Percentiles rank a stretch among this genome's conserved stretches.
Conservation (phyloP, 2,888 invertebrate genomes). For the Noctua pronuba region DNA sequence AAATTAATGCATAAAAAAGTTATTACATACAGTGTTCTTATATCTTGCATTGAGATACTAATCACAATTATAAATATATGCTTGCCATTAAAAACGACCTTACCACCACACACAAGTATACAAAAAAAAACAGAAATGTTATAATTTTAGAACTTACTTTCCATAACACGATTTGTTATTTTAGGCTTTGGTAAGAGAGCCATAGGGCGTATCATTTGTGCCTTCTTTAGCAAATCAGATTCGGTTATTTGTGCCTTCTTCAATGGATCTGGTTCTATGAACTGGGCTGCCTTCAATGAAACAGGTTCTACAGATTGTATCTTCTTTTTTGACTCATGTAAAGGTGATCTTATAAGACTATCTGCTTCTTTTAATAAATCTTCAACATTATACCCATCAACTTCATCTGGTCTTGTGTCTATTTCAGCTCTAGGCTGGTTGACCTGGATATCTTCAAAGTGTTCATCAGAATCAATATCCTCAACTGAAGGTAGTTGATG, state of each 20-base stretch:
- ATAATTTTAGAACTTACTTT: slow-evolving; percentile 70
- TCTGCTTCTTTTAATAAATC: slow-evolving; percentile 54
- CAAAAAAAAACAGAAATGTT: not conserved
- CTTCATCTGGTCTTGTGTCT: slow-evolving; percentile 65
- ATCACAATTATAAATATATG: slow-evolving; percentile 1
- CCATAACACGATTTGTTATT: slow-evolving; percentile 59
- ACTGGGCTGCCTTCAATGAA: slow-evolving; percentile 72
- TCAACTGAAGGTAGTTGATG: not conserved
- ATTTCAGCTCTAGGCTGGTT: slow-evolving; percentile 33
- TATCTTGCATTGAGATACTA: not conserved
- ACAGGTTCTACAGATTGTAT: slow-evolving; percentile 79
- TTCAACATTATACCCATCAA: slow-evolving; percentile 69
- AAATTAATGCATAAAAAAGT: slow-evolving; percentile 27
- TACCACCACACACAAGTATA: not conserved
- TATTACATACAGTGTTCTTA: not conserved
- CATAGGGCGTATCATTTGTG: slow-evolving; percentile 79
- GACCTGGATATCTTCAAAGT: slow-evolving; percentile 63
- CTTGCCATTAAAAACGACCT: not conserved
- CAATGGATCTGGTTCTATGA: slow-evolving; percentile 73
- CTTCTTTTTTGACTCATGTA: slow-evolving; percentile 69
- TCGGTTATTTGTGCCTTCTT: slow-evolving; percentile 80
- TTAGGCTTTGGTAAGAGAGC: slow-evolving; percentile 70
- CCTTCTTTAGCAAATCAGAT: slow-evolving; percentile 73
- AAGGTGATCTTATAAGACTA: slow-evolving; percentile 47
- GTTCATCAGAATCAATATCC: slow-evolving; percentile 58